A percentile compares a stretch with the other conserved stretches of the same genome.
phyloP scores from a whole-genome alignment of 2,797 vertebrate genomes.

The Alcedo quadribrachys region DNA sequence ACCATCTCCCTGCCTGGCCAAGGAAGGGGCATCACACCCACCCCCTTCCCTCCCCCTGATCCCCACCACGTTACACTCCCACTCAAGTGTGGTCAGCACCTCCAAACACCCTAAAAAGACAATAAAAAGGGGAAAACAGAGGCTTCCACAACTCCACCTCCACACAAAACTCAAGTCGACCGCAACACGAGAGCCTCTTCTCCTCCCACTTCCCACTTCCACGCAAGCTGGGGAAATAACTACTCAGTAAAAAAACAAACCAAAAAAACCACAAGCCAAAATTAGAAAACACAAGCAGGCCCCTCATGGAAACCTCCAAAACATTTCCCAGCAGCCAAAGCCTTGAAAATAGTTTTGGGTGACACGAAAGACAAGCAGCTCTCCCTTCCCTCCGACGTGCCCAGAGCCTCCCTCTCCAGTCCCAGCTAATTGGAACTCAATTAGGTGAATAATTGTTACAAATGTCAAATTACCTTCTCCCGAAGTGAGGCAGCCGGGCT shows the following conservation, averaged over 20 bases:
- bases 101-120: not conserved
- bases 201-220: accelerated
- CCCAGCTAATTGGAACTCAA: conserved; percentile 77
- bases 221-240: accelerated
- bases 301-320: not conserved
- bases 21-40: accelerated
- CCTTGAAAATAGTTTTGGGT: not conserved
- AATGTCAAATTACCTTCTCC: conserved; percentile 72
- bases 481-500: not conserved
- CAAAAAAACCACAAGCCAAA: not conserved
- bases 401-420: conserved; percentile 33
- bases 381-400: not conserved
- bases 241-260: not conserved
- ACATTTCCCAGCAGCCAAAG: not conserved
- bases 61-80: accelerated
- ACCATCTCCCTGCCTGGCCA: accelerated
- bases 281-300: not conserved
- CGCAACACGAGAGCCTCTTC: accelerated
- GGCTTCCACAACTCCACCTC: not conserved
- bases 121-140: not conserved
- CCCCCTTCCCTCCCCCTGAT: accelerated
- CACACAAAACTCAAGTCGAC: not conserved
- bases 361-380: conserved; percentile 19
- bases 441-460: conserved; percentile 83
- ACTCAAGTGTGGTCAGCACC: not conserved